These are phyloP conservation scores for Coranthus polyacanthus DNA, from an alignment of 2,797 vertebrate species.

Conservation along the genomic window DNA sequence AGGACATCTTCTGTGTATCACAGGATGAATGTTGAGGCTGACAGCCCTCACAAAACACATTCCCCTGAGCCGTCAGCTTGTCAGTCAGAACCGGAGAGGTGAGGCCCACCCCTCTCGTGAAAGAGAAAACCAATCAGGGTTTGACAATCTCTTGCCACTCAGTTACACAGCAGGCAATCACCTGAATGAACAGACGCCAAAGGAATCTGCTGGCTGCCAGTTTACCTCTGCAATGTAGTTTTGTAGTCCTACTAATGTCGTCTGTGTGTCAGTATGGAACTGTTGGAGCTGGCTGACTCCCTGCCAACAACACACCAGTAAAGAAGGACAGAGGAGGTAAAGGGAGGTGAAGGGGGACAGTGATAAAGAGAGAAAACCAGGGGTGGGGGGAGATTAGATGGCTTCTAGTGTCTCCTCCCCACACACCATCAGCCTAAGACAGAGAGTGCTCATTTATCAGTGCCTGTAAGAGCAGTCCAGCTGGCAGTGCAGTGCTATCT, in stretches of 20 bases:
- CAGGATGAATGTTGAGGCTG: conserved; percentile 51
- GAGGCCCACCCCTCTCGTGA: conserved; percentile 54
- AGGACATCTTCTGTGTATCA: conserved; percentile 62
- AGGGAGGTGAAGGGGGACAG: conserved; percentile 56
- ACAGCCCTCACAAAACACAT: conserved; percentile 51
- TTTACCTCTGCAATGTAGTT: conserved; percentile 36
- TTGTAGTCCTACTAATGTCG: conserved; percentile 72
- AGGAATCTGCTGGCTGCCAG: conserved; percentile 52
- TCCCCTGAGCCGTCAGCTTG: conserved; percentile 54
- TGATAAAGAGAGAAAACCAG: conserved; percentile 55
- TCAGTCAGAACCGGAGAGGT: conserved; percentile 55
- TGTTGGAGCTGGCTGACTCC: conserved; percentile 65
- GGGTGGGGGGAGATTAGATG: conserved; percentile 62
- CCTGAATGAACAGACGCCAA: conserved; percentile 43
- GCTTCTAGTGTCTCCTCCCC: conserved; percentile 75
- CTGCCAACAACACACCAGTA: conserved; percentile 75
- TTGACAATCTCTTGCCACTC: conserved; percentile 59
- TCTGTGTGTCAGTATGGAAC: conserved; percentile 58
- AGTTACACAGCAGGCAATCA: conserved; percentile 61
- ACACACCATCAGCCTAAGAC: conserved; percentile 71
- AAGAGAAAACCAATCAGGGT: conserved; percentile 66
- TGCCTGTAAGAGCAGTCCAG: conserved; percentile 86
- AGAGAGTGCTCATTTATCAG: conserved; percentile 88
- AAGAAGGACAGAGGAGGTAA: conserved; percentile 59
- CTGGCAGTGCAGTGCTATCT: conserved; percentile 85